Evolutionary conservation across 2,113 vertebrate genomes (phyloP).

Genomic region (Bagarius yarrelli): DNA sequence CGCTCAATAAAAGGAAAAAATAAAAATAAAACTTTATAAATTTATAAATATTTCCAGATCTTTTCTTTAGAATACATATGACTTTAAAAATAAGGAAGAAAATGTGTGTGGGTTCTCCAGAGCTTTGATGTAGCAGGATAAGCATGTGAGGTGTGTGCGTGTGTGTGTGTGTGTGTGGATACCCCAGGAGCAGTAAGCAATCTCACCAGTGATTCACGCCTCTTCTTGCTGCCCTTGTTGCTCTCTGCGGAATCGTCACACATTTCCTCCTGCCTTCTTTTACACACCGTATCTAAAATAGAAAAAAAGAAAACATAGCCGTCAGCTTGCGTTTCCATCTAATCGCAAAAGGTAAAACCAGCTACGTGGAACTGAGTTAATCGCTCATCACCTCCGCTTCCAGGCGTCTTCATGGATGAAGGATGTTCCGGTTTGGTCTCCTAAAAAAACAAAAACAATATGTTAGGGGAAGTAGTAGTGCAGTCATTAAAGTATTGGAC

Average conservation of each 20-base stretch:
- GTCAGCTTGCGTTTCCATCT: not conserved
- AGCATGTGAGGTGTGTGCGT: constrained; percentile 48
- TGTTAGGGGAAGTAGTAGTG: too few relatives aligned
- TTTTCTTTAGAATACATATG: too few relatives aligned
- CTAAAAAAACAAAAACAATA: constrained; percentile 29
- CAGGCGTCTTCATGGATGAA: constrained; percentile 29
- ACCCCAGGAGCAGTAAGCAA: constrained; percentile 38
- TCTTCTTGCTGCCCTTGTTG: constrained; percentile 68
- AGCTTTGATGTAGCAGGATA: not conserved
- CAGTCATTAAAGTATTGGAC: too few relatives aligned
- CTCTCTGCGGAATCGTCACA: constrained; percentile 56
- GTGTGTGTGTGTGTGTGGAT: constrained; percentile 25
- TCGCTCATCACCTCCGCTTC: constrained; percentile 37
- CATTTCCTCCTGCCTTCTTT: constrained; percentile 71
- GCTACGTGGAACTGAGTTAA: not conserved
- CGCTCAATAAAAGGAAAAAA: too few relatives aligned
- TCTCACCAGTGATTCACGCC: constrained; percentile 72
- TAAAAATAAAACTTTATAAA: too few relatives aligned
- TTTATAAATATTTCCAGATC: too few relatives aligned
- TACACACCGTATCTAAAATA: constrained; percentile 63
- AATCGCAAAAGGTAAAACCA: not conserved
- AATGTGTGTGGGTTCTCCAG: not conserved
- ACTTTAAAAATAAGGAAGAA: not conserved
- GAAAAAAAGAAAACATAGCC: not conserved
- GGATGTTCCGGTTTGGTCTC: not conserved